Evolutionary conservation across 2,797 vertebrate genomes (phyloP).

Genomic region (Epinephelus awoara): DNA sequence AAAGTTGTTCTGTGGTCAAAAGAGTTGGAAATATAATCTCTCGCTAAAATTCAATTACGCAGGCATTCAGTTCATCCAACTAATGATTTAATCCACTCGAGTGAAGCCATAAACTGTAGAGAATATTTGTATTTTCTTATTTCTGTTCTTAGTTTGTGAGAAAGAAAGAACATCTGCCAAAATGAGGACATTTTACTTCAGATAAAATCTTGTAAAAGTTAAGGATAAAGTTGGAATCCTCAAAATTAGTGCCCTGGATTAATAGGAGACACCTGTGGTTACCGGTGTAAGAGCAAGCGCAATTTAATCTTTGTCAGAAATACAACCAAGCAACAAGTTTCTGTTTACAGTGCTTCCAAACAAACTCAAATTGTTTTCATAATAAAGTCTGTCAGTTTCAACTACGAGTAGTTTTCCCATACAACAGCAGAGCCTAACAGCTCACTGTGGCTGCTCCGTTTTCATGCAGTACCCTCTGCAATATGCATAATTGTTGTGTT

Average conservation of each 20-base stretch:
- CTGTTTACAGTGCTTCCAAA: not conserved
- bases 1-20: conserved; percentile 1
- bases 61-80: conserved; percentile 2
- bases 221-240: too few relatives aligned
- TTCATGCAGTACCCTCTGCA: too few relatives aligned
- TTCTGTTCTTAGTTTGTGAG: not conserved
- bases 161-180: too few relatives aligned
- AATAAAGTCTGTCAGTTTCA: not conserved
- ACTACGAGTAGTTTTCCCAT: too few relatives aligned
- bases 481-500: not conserved
- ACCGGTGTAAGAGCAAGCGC: not conserved
- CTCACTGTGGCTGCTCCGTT: too few relatives aligned
- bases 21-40: conserved; percentile 10
- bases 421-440: too few relatives aligned
- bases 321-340: not conserved
- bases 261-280: too few relatives aligned
- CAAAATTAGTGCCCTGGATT: too few relatives aligned
- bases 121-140: not conserved
- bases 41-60: conserved; percentile 32
- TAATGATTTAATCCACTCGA: conserved; percentile 20
- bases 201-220: too few relatives aligned
- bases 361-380: not conserved
- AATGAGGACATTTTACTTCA: too few relatives aligned
- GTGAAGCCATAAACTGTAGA: not conserved
- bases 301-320: not conserved